Evolutionary conservation across 2,797 vertebrate species (phyloP), one percentile per base, ranked within the genome.

Genomic region (Sebastes itinus): DNA sequence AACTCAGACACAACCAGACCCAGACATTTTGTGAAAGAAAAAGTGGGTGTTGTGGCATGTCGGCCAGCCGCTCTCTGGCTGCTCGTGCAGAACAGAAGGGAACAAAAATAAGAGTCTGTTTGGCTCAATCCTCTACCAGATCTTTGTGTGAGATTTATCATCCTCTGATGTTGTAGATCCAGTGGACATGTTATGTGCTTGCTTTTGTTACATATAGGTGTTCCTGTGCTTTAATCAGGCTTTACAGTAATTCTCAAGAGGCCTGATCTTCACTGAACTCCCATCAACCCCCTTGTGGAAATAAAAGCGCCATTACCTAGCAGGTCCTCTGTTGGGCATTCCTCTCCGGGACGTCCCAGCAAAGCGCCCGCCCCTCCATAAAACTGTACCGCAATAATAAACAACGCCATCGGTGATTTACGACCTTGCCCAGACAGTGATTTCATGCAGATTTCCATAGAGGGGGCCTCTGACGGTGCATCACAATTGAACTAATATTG

Each of bases 391-490:
- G 84, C 86, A 90, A 94, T 90, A 92, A 95, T 94, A 95, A 96
- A 96, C 95, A 94, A 92, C 74, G 64, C 85, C 81, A 72, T 30
- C 8, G 84, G 84, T 95, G 95, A 96, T 96, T 96, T 96, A 96
- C 87, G 79, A 90, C 89, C 78, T 76, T 86, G 89, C 93, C 95
- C 94, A 96, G 96, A 96, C 96, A 95, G 93, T 91, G 91, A 96
- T 96, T 96, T 96, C 96, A 96, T 95, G 95, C 95, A 92, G 95
- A 95, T 96, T 96, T 94, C 90, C 94, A 93, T 82, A 81, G 90
- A 87, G 88, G 91, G 90, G 92, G 90, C 90, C 94, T 91, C 91
- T 92, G 83, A 92, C 90, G 87, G 90, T 90, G 92, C 89, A 93
- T 95, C 90, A 92, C 93, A 93, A 94, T 94, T 95, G 93, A 95